Base-by-base conservation (phyloP, 2,113 vertebrate genomes). In the Hippocampus guttulatus region DNA sequence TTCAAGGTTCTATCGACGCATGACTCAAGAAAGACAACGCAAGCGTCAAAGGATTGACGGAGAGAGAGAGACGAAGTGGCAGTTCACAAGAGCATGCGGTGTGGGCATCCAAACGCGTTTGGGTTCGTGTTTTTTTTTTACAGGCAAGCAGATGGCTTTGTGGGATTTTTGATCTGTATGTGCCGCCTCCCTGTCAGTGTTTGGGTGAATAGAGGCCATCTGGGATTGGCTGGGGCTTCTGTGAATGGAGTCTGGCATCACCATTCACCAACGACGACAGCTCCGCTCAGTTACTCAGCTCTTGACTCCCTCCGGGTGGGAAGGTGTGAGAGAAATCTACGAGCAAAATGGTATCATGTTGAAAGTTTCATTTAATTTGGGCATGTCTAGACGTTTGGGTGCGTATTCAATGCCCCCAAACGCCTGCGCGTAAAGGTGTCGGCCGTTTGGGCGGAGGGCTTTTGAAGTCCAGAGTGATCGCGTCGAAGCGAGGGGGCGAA, bases 141-240 rank as follows among this genome's bases (percentile, higher is more conserved):
- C 73, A 51, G 69, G 23, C 63, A 40, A 69, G 70, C 83, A 88
- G 83, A 81, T 80, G 87, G 81, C 70, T 41, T 51, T 11, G 25
- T 67, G 66, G 45, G 47, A 38, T 51, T 77, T 47, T 64, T 69
- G 49, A 75, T 67, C 64, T 76, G 70, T 78, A 6, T 77, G 78
- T 64, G 20, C 51, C n/a, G 72, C 63, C 65, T 61, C 70, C 60
- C 63, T 69, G 77, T 66, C 21, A 47, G 81, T 58, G 77, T 68
- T 71, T 72, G 81, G 74, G 69, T 90, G 85, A 88, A 87, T 84
- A 85, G 79, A 81, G 69, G 69, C 82, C 85, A 85, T 79, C 81
- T 75, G 84, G 85, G 85, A 89, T 88, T 86, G 87, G 79, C 79
- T 75, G 60, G 55, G 62, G 81, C 84, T 79, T 87, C 79, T 87